phyloP scores from a whole-genome alignment of 2,888 invertebrate species.

The Ophion slaviceki region DNA sequence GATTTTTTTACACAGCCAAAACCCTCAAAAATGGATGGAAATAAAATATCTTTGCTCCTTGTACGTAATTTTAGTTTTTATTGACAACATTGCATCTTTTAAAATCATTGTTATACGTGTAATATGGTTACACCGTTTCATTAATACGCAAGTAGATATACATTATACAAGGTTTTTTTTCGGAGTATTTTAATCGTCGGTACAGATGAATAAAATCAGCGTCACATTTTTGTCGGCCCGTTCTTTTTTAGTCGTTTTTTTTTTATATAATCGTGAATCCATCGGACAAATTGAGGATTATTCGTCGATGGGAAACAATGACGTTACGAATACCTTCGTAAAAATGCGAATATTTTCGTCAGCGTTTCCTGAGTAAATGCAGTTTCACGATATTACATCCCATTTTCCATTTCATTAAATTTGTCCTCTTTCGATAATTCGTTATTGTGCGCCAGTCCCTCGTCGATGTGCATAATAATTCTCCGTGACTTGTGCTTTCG shows the following conservation, averaged over 20 bases:
- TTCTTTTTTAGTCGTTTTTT: constrained; percentile 13
- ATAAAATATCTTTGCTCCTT: constrained; percentile 37
- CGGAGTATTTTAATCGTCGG: constrained; percentile 71
- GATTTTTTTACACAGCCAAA: background rate
- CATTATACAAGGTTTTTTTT: constrained; percentile 78
- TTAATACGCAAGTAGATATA: constrained; percentile 77
- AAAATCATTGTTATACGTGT: constrained; percentile 78
- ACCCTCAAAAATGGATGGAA: background rate
- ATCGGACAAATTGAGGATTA: constrained; percentile 11
- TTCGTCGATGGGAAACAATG: constrained; percentile 22
- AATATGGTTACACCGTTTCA: constrained; percentile 78
- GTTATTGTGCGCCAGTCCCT: constrained; percentile 58
- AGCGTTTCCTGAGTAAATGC: constrained; percentile 49
- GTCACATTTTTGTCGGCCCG: constrained; percentile 38
- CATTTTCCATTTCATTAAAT: constrained; percentile 36
- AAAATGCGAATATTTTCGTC: constrained; percentile 27
- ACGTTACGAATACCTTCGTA: constrained; percentile 39
- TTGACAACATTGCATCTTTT: constrained; percentile 83
- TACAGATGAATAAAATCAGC: constrained; percentile 62
- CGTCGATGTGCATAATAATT: constrained; percentile 63
- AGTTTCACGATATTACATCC: constrained; percentile 43
- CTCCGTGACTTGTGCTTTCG: constrained; percentile 53
- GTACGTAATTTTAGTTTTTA: constrained; percentile 80
- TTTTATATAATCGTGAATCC: constrained; percentile 35
- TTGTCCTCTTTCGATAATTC: constrained; percentile 45